These are phyloP conservation scores for Malacoraja senta DNA, from an alignment of 2,797 vertebrate species.

Conservation along the genomic window DNA sequence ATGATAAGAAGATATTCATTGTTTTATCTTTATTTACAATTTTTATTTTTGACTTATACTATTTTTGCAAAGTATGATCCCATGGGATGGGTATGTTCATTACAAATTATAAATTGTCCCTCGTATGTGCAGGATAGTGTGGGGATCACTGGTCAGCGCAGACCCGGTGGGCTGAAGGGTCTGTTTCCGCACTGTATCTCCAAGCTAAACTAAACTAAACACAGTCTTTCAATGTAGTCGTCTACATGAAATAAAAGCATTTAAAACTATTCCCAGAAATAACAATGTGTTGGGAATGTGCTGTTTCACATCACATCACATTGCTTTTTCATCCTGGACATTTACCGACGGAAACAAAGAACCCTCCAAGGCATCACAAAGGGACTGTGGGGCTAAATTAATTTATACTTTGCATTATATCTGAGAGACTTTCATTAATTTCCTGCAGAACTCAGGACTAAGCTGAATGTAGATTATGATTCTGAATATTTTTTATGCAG, in stretches of 20 bases:
- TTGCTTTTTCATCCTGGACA: background rate
- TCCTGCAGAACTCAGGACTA: background rate
- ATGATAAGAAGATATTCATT: no score
- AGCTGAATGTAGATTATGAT: constrained; percentile 14
- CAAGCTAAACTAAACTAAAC: no score
- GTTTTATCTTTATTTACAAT: background rate
- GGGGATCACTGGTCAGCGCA: no score
- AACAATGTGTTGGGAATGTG: background rate
- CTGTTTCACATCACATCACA: background rate
- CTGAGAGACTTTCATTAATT: background rate
- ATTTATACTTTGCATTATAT: background rate
- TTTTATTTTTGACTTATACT: background rate
- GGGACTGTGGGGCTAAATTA: background rate
- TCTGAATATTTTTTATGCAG: background rate
- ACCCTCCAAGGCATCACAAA: background rate
- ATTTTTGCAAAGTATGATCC: background rate
- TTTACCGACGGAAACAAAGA: background rate
- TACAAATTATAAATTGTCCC: no score
- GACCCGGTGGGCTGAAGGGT: no score
- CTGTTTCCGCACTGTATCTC: no score
- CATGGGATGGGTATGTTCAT: background rate
- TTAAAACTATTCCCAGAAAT: background rate
- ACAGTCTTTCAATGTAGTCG: background rate
- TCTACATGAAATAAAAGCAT: background rate
- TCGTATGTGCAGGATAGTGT: no score